These are phyloP conservation scores for Blastobasis lacticolella DNA, from an alignment of 2,888 invertebrate species.

Conservation along the genomic window DNA sequence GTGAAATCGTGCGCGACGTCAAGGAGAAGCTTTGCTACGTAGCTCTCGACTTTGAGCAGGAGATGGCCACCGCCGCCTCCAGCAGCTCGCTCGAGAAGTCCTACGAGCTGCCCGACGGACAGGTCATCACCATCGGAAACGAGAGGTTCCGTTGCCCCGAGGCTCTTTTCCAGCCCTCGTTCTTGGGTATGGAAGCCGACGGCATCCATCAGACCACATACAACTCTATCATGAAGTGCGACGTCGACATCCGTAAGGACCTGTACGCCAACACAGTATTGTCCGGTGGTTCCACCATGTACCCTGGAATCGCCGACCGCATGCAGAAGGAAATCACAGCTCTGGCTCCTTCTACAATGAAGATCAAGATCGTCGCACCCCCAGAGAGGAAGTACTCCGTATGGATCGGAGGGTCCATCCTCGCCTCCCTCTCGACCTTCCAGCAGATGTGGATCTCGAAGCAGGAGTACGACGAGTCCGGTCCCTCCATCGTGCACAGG, in stretches of 20 bases:
- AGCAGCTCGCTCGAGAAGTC: slow-evolving; percentile 96
- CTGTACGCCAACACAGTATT: slow-evolving; percentile 96
- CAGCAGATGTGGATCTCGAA: slow-evolving; percentile 98
- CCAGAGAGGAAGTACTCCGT: slow-evolving; percentile 97
- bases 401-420: slow-evolving; percentile 95
- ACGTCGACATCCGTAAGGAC: slow-evolving; percentile 97
- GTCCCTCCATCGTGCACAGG: slow-evolving; percentile 95
- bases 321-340: slow-evolving; percentile 96
- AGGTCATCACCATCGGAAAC: slow-evolving; percentile 94
- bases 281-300: slow-evolving; percentile 97
- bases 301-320: slow-evolving; percentile 94
- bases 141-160: slow-evolving; percentile 97
- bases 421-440: slow-evolving; percentile 94
- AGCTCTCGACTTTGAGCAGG: slow-evolving; percentile 91
- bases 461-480: slow-evolving; percentile 98
- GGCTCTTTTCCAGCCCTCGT: slow-evolving; percentile 95
- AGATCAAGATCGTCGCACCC: slow-evolving; percentile 95
- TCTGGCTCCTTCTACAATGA: slow-evolving; percentile 93
- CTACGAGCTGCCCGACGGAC: slow-evolving; percentile 95
- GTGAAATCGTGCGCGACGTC: slow-evolving; percentile 95
- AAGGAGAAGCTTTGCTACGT: slow-evolving; percentile 95
- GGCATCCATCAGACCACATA: slow-evolving; percentile 94
- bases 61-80: slow-evolving; percentile 95
- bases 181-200: slow-evolving; percentile 91
- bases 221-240: slow-evolving; percentile 99